Evolutionary conservation across 2,797 vertebrate species (phyloP).

Genomic region (Lagorchestes hirsutus): DNA sequence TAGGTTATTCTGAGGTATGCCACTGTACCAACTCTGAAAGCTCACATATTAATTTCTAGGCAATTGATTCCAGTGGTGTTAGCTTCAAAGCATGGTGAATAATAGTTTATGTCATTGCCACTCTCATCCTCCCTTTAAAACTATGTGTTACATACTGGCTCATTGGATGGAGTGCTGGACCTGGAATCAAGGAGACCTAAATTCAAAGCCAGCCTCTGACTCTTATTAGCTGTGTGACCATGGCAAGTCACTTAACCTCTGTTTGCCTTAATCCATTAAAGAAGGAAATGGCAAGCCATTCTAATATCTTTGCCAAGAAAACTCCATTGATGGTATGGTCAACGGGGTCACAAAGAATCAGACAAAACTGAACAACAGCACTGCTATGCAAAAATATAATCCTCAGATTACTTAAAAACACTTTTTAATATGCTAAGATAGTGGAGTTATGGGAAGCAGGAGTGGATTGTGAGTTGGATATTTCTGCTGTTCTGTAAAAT

Average conservation of each 20-base stretch:
- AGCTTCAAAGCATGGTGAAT: constrained; percentile 80
- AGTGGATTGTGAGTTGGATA: neutral
- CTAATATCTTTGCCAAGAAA: neutral
- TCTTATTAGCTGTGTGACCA: neutral
- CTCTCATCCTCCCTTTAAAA: constrained; percentile 69
- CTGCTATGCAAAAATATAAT: constrained; percentile 71
- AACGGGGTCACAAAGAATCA: neutral
- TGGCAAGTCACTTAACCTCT: neutral
- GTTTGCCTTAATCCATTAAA: neutral
- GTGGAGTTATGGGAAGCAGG: neutral
- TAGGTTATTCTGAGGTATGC: neutral
- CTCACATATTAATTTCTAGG: constrained; percentile 70
- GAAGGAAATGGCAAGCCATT: neutral
- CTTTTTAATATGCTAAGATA: neutral
- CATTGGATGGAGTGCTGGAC: neutral
- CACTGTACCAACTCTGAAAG: constrained; percentile 56
- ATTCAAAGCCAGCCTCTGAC: neutral
- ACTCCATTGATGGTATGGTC: neutral
- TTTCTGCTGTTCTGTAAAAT: neutral
- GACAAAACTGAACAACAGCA: neutral
- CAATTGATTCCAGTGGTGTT: constrained; percentile 73
- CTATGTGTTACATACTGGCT: constrained; percentile 47
- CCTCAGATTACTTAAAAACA: constrained; percentile 57
- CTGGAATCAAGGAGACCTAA: neutral
- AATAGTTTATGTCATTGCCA: constrained; percentile 72